phyloP scores from a whole-genome alignment of 2,113 vertebrate genomes.

The Esox niger region DNA sequence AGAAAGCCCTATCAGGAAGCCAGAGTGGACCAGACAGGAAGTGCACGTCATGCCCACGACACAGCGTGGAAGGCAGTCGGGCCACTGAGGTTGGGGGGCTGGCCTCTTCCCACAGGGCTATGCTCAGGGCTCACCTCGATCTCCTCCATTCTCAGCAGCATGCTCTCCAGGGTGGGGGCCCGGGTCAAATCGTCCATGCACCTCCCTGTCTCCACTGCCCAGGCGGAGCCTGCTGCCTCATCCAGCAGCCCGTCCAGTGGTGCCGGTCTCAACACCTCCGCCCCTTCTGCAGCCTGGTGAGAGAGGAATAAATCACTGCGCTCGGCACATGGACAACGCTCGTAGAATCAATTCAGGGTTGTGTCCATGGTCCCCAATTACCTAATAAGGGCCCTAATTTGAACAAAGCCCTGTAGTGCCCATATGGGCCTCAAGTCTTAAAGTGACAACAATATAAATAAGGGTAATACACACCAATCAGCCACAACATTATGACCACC shows the following conservation, averaged over 20 bases:
- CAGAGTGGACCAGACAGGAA: no score
- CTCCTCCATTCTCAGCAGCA: slow-evolving; percentile 92
- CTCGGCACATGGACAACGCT: background rate
- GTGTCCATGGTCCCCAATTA: no score
- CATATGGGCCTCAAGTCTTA: background rate
- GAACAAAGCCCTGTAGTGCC: background rate
- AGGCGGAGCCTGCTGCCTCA: slow-evolving; percentile 56
- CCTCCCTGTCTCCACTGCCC: slow-evolving; percentile 49
- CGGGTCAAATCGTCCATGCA: slow-evolving; percentile 37
- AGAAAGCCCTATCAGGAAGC: background rate
- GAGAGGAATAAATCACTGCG: background rate
- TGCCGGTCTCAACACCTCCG: slow-evolving; percentile 56
- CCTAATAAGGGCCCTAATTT: no score
- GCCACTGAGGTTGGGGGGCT: slow-evolving; percentile 21
- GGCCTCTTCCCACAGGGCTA: background rate
- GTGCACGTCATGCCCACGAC: background rate
- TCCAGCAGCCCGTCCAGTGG: slow-evolving; percentile 72
- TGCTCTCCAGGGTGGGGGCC: slow-evolving; percentile 74
- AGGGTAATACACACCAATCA: background rate
- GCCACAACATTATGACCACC: no score
- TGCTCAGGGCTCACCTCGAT: slow-evolving; percentile 82
- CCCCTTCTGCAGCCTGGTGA: slow-evolving; percentile 59
- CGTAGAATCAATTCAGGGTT: background rate
- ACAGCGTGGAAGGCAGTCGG: slow-evolving; percentile 28
- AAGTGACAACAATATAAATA: background rate